Evolutionary conservation across 1,140 invertebrate genomes (phyloP), one percentile per base, ranked within the genome.

Genomic region (Mya arenaria): DNA sequence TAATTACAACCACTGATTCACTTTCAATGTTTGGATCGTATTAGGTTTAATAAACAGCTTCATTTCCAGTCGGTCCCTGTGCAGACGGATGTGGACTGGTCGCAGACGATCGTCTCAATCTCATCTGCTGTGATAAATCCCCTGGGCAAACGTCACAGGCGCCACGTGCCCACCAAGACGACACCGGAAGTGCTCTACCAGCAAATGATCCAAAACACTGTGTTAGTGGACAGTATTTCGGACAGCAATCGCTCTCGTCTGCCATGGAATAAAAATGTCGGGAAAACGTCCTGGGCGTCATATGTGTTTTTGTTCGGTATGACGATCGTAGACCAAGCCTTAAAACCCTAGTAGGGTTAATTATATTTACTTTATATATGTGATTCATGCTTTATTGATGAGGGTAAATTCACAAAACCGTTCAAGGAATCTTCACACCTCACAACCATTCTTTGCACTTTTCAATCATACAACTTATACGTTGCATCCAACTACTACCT

Each of bases 51-150:
- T n/a, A n/a, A n/a, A n/a, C n/a, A n/a, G n/a, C n/a, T n/a, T n/a
- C n/a, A n/a, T 36, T 68, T 68, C 28, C 65, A 68, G 65, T 17
- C 5, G 25, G 19, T 17, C 1, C n/a, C 30, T 17, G 65, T 36
- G 10, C 74, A 78, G 48, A 78, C 74, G 15, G n/a, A n/a, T n/a
- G n/a, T n/a, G n/a, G 63, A 78, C 63, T 55, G 25, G 34, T 41
- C 62, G 1, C 23, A 62, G 10, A 56, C 52, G 8, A 62, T 75
- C 17, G 56, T 75, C 23, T 41, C 56, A 17, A 19, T 75, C 10
- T 56, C 73, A 30, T 17, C 28, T 17, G 48, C 34, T 34, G 23
- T 39, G 8, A 62, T 66, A 6, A 37, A 19, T 25, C 62, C 25
- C 23, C 4, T 44, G 10, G 48, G 44, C 15, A 39, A 36, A 19